Evolutionary conservation across 23 tunicate genomes (phyloP).

Genomic region (Ascidia mentula): DNA sequence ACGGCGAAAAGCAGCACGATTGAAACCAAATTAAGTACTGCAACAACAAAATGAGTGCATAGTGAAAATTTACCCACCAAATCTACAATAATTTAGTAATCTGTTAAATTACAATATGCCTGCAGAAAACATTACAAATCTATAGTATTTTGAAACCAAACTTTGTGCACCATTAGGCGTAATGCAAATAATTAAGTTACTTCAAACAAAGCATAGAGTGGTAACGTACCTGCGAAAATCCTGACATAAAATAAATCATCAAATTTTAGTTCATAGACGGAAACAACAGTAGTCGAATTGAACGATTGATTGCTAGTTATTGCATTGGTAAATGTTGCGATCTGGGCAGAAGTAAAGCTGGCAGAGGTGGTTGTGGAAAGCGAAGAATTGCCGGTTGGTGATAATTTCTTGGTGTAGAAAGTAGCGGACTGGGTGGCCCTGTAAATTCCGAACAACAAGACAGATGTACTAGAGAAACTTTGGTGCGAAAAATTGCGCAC

Average conservation of each 20-base stretch:
- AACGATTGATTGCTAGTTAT: not conserved
- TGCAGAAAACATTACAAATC: too few relatives aligned
- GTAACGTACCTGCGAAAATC: conserved; percentile 9
- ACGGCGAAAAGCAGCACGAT: conserved; percentile 18
- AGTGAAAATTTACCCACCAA: too few relatives aligned
- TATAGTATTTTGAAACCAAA: too few relatives aligned
- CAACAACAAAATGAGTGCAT: not conserved
- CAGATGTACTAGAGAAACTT: too few relatives aligned
- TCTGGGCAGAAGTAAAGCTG: too few relatives aligned
- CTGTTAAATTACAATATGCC: too few relatives aligned
- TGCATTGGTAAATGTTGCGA: not conserved
- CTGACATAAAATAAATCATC: not conserved
- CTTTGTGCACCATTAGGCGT: too few relatives aligned
- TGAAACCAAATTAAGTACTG: not conserved
- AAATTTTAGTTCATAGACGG: conserved; percentile 5
- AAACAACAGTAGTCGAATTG: not conserved
- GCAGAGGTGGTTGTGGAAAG: not conserved
- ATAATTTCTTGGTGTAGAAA: not conserved
- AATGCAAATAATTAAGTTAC: too few relatives aligned
- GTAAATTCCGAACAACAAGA: not conserved
- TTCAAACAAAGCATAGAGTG: too few relatives aligned
- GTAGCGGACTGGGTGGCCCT: conserved; percentile 4
- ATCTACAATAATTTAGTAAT: too few relatives aligned
- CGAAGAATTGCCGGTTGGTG: too few relatives aligned
- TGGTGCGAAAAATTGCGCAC: too few relatives aligned